Evolutionary conservation across 2,797 vertebrate species (phyloP).

Genomic region (Forpus xanthops): DNA sequence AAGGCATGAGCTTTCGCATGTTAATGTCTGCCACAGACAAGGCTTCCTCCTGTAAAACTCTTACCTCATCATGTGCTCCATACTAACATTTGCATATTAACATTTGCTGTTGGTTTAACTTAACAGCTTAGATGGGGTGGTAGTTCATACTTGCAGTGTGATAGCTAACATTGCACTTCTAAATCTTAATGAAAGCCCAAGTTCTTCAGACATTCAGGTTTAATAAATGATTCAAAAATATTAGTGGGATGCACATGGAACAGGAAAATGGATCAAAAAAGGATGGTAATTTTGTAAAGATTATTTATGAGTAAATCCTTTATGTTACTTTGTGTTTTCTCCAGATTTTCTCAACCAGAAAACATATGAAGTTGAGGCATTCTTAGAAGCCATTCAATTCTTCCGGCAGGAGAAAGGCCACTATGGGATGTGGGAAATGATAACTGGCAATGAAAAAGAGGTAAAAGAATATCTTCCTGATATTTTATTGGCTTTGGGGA

Average conservation of each 20-base stretch:
- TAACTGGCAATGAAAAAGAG: slow-evolving; percentile 86
- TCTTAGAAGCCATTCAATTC: slow-evolving; percentile 89
- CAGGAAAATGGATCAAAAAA: not conserved
- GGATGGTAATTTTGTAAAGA: not conserved
- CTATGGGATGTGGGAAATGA: slow-evolving; percentile 86
- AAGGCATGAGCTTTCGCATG: not conserved
- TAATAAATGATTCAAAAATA: not conserved
- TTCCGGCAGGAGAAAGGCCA: slow-evolving; percentile 86
- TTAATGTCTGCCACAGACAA: not conserved
- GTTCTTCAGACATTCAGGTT: not conserved
- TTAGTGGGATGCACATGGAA: not conserved
- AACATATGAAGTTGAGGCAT: slow-evolving; percentile 85
- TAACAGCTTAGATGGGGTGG: not conserved
- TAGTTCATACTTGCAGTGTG: not conserved
- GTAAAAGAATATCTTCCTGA: slow-evolving; percentile 61
- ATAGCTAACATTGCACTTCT: not conserved
- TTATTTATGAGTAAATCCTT: not conserved
- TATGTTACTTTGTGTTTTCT: not conserved
- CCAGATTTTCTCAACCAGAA: slow-evolving; percentile 89
- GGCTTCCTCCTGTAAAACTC: not conserved
- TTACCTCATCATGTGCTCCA: not conserved
- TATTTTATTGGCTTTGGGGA: not conserved
- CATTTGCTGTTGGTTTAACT: not conserved
- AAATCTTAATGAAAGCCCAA: not conserved
- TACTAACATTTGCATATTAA: not conserved